Conservation (phyloP, 2,888 invertebrate genomes). For the Ornithoptera alexandrae region DNA sequence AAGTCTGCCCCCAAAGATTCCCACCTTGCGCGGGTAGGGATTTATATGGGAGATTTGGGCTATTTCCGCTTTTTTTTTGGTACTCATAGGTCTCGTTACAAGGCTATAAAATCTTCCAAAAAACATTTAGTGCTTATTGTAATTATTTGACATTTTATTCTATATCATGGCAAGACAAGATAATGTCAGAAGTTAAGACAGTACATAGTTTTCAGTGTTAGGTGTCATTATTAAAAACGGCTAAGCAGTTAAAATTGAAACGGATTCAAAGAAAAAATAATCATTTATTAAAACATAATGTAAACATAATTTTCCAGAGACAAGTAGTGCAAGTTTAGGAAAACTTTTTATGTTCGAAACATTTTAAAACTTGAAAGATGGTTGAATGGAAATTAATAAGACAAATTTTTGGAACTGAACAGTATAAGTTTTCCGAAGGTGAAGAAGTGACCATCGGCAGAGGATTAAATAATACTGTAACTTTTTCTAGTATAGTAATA, state of each 20-base stretch:
- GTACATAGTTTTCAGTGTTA: not conserved
- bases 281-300: not conserved
- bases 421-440: constrained; percentile 54
- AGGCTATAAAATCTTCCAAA: too few species aligned
- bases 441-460: constrained; percentile 64
- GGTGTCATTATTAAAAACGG: constrained; percentile 14
- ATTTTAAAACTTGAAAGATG: constrained; percentile 44
- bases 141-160: too few species aligned
- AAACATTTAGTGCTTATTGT: too few species aligned
- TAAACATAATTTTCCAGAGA: not conserved
- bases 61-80: too few species aligned
- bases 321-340: not conserved
- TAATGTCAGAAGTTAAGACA: not conserved
- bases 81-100: too few species aligned
- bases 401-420: constrained; percentile 55
- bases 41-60: too few species aligned
- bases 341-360: not conserved
- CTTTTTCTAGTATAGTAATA: constrained; percentile 61
- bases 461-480: constrained; percentile 54
- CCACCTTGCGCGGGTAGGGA: too few species aligned
- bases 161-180: not conserved
- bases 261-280: constrained; percentile 6
- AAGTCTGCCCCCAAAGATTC: too few species aligned
- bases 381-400: constrained; percentile 65
- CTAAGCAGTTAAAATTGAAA: constrained; percentile 19